Evolutionary conservation across 2,113 vertebrate species (phyloP).

Genomic region (Aspiorhynchus laticeps): DNA sequence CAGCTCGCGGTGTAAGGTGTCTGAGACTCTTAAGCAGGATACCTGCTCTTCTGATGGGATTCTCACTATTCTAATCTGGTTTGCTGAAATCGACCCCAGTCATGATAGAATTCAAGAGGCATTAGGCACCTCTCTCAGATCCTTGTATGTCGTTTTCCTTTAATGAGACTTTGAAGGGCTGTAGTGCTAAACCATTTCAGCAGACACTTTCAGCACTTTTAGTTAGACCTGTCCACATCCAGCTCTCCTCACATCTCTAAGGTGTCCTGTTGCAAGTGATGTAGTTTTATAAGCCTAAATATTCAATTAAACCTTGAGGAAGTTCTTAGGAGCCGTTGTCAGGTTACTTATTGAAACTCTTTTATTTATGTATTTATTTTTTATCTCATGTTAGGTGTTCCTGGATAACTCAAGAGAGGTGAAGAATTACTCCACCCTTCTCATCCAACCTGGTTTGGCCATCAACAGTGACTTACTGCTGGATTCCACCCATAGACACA

Average conservation of each 20-base stretch:
- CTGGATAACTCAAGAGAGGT: constrained; percentile 77
- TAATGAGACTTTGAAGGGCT: constrained; percentile 22
- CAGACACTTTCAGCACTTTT: constrained; percentile 39
- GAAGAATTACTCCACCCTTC: constrained; percentile 76
- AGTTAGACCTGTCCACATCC: constrained; percentile 34
- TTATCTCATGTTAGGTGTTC: constrained; percentile 78
- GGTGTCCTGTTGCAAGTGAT: constrained; percentile 32
- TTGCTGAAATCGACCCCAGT: constrained; percentile 68
- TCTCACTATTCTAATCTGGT: constrained; percentile 70
- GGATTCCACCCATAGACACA: constrained; percentile 81
- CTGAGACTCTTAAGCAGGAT: constrained; percentile 60
- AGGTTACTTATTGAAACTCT: constrained; percentile 34
- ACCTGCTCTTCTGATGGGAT: constrained; percentile 72
- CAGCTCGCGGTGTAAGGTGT: constrained; percentile 73
- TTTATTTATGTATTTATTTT: constrained; percentile 12
- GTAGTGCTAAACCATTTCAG: constrained; percentile 5
- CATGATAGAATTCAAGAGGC: constrained; percentile 60
- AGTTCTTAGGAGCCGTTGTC: constrained; percentile 9
- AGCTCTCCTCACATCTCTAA: background rate
- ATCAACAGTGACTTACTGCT: constrained; percentile 87
- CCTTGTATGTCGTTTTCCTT: constrained; percentile 21
- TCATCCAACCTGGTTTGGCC: constrained; percentile 79
- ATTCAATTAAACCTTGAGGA: constrained; percentile 28
- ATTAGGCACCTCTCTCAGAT: constrained; percentile 52
- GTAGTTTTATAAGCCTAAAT: constrained; percentile 12